Evolutionary conservation across 2,888 invertebrate species (phyloP), one percentile per base, ranked within the genome.

Genomic region (Erebia epiphron): DNA sequence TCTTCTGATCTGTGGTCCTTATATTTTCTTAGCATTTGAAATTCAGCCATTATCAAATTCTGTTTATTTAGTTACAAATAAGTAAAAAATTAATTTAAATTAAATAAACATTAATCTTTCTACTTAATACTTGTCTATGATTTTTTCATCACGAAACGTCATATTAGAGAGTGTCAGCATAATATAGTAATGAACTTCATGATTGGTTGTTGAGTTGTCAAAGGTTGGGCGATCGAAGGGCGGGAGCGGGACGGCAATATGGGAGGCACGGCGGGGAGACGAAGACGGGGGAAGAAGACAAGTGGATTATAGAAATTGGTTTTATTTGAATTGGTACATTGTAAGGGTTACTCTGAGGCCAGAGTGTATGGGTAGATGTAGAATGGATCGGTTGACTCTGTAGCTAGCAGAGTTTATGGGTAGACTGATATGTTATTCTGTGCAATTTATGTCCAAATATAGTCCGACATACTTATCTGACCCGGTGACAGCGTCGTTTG

Each of bases 181-280:
- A 82, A 80, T 87, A 82, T 74, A 76, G 78, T 80, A 83, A 83
- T 86, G 86, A 80, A 78, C 73, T 78, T 49, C 79, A 80, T 90
- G 88, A 91, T 91, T 90, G 89, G 91, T 88, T 90, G 80, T 90
- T 91, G 86, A 91, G 90, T 90, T 91, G 86, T 89, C 86, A 79
- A 86, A 89, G 90, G 89, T 86, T 71, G 71, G 68, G 65, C 65
- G 83, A 86, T 84, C 86, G 81, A 85, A 73, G 82, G 79, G 80
- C 71, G 76, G 77, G 82, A 77, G 86, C 79, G 80, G 82, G 78
- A 78, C 73, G 82, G 73, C 75, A 50, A 54, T 61, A 62, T 67
- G 78, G 78, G 79, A 74, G 80, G 77, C 80, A 82, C 80, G 78
- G 78, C 72, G 76, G 75, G 75, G 78, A 76, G 80, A 80, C 74